Conservation (phyloP, 2,797 vertebrate genomes). For the Cetoscarus ocellatus region DNA sequence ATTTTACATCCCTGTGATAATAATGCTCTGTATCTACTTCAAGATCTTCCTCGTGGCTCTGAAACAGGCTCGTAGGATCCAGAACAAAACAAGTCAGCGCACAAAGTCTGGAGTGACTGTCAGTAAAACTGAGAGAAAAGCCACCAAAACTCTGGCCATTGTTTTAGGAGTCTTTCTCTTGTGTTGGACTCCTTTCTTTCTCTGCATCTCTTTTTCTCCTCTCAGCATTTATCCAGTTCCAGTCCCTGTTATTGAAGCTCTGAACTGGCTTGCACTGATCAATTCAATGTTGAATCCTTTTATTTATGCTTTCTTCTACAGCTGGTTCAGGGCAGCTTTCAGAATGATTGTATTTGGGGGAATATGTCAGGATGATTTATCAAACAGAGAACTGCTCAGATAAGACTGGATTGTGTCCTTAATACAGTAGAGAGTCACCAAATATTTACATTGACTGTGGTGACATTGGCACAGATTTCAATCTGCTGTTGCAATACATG, state of each 20-base stretch:
- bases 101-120: constrained; percentile 1
- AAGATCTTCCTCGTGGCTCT: constrained; percentile 40
- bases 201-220: constrained; percentile 5
- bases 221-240: background rate
- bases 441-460: no score
- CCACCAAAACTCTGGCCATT: constrained; percentile 31
- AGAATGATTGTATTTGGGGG: constrained; percentile 31
- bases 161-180: constrained; percentile 44
- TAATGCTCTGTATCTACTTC: constrained; percentile 77
- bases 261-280: constrained; percentile 23
- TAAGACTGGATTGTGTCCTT: background rate
- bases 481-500: no score
- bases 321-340: constrained; percentile 43
- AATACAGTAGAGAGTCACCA: background rate
- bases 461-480: no score
- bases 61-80: constrained; percentile 41
- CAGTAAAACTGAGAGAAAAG: constrained; percentile 45
- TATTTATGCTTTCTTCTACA: constrained; percentile 53
- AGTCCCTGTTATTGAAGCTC: background rate
- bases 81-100: constrained; percentile 1
- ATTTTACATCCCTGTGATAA: constrained; percentile 84
- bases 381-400: constrained; percentile 1
- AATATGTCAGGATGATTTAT: constrained; percentile 33
- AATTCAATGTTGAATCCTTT: constrained; percentile 52
- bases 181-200: constrained; percentile 30